Conservation (phyloP, 2,113 vertebrate species). For the Platysternon megacephalum region DNA sequence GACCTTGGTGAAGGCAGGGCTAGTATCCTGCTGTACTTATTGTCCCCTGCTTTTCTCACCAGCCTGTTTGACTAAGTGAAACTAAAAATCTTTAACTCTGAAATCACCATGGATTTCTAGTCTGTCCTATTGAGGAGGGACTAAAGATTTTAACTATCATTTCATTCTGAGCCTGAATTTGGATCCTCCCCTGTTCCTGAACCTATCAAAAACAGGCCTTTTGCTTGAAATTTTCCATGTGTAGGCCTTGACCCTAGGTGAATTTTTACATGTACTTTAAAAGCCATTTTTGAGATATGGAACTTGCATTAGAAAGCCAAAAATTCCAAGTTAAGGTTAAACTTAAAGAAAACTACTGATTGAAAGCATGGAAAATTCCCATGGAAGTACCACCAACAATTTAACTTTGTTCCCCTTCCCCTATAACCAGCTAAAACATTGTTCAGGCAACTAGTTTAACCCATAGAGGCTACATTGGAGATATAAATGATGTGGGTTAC, state of each 20-base stretch:
- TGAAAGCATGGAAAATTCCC: not conserved
- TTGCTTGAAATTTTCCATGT: not conserved
- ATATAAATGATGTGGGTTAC: not conserved
- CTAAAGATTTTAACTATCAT: not conserved
- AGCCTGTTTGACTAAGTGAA: fast-evolving
- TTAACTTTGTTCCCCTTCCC: not conserved
- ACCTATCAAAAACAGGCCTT: not conserved
- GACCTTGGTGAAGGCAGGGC: not conserved
- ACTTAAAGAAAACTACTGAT: not conserved
- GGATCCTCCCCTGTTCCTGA: conserved; percentile 8
- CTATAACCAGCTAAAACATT: not conserved
- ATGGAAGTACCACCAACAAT: not conserved
- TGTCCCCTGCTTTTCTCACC: not conserved
- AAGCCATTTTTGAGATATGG: not conserved
- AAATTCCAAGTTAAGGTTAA: conserved; percentile 1
- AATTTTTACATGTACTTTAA: not conserved
- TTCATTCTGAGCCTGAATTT: not conserved
- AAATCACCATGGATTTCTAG: not conserved
- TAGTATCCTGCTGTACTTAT: not conserved
- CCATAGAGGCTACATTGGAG: not conserved
- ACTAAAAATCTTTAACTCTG: not conserved
- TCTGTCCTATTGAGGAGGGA: not conserved
- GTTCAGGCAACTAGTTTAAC: not conserved
- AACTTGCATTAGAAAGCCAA: not conserved
- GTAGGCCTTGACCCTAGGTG: not conserved